These are phyloP conservation scores for Xestia c-nigrum DNA, from an alignment of 2,888 invertebrate species.

Conservation along the genomic window DNA sequence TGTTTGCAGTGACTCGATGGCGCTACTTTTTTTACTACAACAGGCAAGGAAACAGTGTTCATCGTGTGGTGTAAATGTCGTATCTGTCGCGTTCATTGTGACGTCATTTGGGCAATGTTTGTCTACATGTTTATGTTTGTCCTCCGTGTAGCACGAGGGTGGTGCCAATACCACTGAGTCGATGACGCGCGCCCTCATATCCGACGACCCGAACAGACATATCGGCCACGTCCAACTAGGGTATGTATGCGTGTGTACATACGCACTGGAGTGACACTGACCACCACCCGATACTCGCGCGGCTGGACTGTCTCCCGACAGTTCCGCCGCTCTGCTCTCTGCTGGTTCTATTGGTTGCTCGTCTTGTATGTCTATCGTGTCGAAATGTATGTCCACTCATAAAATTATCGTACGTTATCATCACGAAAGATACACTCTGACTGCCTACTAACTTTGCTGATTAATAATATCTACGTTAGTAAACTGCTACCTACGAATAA, in stretches of 20 bases:
- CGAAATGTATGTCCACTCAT: constrained; percentile 45
- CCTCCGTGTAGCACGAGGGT: constrained; percentile 95
- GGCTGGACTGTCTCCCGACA: constrained; percentile 62
- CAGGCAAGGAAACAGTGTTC: constrained; percentile 79
- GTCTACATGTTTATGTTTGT: constrained; percentile 91
- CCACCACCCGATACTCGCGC: constrained; percentile 62
- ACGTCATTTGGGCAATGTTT: constrained; percentile 83
- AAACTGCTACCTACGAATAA: constrained; percentile 53
- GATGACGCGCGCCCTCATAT: constrained; percentile 98
- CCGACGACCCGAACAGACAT: constrained; percentile 97
- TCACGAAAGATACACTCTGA: constrained; percentile 44
- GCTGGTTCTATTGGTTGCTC: constrained; percentile 68
- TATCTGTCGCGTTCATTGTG: constrained; percentile 76
- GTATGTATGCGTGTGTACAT: constrained; percentile 94
- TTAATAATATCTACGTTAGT: constrained; percentile 50
- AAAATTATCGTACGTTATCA: constrained; percentile 41
- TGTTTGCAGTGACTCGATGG: constrained; percentile 80
- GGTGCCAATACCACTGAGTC: constrained; percentile 98
- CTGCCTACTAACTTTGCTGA: constrained; percentile 54
- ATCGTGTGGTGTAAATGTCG: constrained; percentile 69
- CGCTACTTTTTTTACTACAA: constrained; percentile 90
- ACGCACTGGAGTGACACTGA: constrained; percentile 83
- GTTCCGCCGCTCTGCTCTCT: constrained; percentile 62
- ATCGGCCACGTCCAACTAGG: constrained; percentile 98
- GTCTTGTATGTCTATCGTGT: constrained; percentile 65